Percentiles rank a stretch among this genome's conserved stretches.
These are phyloP conservation scores for Oenanthe oenanthe DNA, from an alignment of 2,113 vertebrate species.

Conservation along the genomic window DNA sequence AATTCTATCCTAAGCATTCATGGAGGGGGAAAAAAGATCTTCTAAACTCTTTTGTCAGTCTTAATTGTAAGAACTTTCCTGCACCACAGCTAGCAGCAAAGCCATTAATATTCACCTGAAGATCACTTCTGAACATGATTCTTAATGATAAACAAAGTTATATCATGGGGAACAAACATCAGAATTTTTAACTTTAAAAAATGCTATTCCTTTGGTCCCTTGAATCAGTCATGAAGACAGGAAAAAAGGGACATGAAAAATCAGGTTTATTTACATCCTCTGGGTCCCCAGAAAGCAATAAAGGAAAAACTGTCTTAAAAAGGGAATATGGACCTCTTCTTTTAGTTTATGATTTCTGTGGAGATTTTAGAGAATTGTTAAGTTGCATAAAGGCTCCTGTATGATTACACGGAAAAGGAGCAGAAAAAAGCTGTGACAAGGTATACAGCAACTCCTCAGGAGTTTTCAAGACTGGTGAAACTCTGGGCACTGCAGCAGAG, in stretches of 20 bases:
- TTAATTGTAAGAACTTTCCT: neutral
- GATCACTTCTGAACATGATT: neutral
- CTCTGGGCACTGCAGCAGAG: neutral
- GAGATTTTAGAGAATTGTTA: neutral
- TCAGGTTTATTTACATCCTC: neutral
- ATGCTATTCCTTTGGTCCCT: neutral
- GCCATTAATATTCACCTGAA: neutral
- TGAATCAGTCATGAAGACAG: rapidly evolving
- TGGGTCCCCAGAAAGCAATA: neutral
- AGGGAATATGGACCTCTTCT: neutral
- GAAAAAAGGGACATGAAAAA: neutral
- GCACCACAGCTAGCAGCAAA: neutral
- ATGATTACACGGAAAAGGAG: neutral
- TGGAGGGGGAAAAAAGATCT: neutral
- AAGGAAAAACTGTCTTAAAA: neutral
- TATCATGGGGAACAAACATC: neutral
- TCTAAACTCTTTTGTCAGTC: neutral
- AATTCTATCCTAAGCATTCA: neutral
- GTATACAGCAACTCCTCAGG: neutral
- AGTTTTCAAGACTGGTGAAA: neutral
- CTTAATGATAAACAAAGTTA: neutral
- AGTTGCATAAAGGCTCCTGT: neutral
- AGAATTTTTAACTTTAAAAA: neutral
- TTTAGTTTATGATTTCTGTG: neutral
- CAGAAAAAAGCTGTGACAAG: neutral